Percentiles rank a stretch among this genome's conserved stretches.
phyloP scores from a whole-genome alignment of 2,888 invertebrate genomes.

The Pachliopta kotzebuea region DNA sequence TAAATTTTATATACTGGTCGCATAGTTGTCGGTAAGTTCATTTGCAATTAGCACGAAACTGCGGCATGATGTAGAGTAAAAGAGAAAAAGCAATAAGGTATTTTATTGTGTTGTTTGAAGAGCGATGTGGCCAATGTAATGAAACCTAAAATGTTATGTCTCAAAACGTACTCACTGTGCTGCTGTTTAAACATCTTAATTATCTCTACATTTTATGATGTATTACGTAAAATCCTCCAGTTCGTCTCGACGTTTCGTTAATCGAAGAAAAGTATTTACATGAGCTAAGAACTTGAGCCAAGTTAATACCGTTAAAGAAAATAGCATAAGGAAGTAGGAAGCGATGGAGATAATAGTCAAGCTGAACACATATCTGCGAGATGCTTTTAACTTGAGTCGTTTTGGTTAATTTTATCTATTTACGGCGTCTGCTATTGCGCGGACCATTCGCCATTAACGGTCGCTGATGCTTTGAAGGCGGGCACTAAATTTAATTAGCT shows the following conservation, averaged over 20 bases:
- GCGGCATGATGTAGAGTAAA: too few species aligned
- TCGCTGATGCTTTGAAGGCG: constrained; percentile 21
- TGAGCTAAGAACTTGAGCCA: neutral
- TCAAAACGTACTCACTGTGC: too few species aligned
- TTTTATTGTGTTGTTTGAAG: neutral
- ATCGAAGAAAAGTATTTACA: neutral
- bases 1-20: too few species aligned
- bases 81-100: too few species aligned
- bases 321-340: constrained; percentile 26
- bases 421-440: constrained; percentile 17
- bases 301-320: constrained; percentile 18
- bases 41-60: too few species aligned
- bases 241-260: too few species aligned
- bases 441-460: constrained; percentile 19
- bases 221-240: too few species aligned
- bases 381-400: constrained; percentile 28
- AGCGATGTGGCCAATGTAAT: too few species aligned
- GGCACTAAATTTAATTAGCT: constrained; percentile 20
- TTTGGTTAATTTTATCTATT: constrained; percentile 28
- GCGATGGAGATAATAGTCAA: constrained; percentile 25
- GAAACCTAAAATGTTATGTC: too few species aligned
- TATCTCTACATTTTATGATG: too few species aligned
- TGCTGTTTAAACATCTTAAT: too few species aligned
- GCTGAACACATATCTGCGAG: constrained; percentile 13
- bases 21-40: too few species aligned